Evolutionary conservation across 30 jellyfish, hydroid and myxozoan genomes (phyloP), one percentile per base, ranked within the genome.

Genomic region (Catostylus mosaicus): DNA sequence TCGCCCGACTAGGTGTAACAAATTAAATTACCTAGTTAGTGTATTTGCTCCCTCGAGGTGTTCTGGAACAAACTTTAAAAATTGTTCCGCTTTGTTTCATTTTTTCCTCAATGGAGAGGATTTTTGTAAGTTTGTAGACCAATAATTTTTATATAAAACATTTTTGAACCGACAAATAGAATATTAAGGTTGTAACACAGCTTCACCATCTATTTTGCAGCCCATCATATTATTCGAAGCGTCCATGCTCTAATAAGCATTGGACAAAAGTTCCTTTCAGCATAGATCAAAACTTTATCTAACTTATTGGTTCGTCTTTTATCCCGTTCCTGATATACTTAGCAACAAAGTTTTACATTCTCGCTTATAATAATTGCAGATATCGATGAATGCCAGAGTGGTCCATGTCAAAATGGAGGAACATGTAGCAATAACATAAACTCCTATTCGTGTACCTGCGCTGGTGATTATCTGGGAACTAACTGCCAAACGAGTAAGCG

Each of bases 401-500:
- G 20, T 23, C 88, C 88, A 12, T 77, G 88, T 38, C 70, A 23
- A 60, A 59, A 59, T 50, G 63, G 63, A 3, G 63, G 26, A 50
- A 50, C 63, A 4, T 50, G 63, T 27, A 50, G 63, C 63, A 63
- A 77, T 46, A 18, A 60, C 16, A 37, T 77, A 57, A 59, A 59
- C 67, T 37, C 36, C 22, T 77, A 56, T 38, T 18, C 88, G 1
- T 77, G 88, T 30, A 26, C 86, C 0, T 75, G 86, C 31, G 62
- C 27, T 14, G 64, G 76, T 26, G 86, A 76, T 0, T 75, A 48
- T 33, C 14, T 8, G 0, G 62, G 71, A 20, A 19, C 54, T 5
- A 50, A 48, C 2, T 73, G 85, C 75, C 54, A 75, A 34, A 75
- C 87, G 16, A 35, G 87, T 75, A 69, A 33, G 65, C 10, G 12